Conservation (phyloP, 2,113 vertebrate genomes). For the Corythoichthys haematopterus region DNA sequence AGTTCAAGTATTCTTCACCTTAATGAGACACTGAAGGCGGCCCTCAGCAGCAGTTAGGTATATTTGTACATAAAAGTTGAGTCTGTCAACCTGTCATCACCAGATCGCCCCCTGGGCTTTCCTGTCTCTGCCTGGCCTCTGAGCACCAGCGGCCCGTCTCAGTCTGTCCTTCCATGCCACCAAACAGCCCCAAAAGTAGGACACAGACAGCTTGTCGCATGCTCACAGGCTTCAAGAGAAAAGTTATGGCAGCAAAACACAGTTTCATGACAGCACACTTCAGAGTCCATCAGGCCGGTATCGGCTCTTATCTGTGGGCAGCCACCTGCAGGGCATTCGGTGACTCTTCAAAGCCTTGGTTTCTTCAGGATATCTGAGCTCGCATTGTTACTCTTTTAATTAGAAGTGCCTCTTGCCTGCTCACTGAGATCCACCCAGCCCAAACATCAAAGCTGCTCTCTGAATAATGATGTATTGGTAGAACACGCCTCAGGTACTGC, state of each 20-base stretch:
- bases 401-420: conserved; percentile 57
- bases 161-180: conserved; percentile 62
- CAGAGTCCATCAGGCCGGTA: conserved; percentile 37
- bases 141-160: conserved; percentile 60
- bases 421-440: conserved; percentile 55
- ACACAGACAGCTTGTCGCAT: conserved; percentile 39
- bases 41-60: conserved; percentile 26
- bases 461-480: conserved; percentile 62
- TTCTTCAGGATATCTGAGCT: conserved; percentile 51
- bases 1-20: conserved; percentile 2
- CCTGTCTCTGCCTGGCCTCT: conserved; percentile 54
- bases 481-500: conserved; percentile 63
- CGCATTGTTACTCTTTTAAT: conserved; percentile 67
- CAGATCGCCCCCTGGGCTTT: conserved; percentile 52
- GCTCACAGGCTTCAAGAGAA: conserved; percentile 14
- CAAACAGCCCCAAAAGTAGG: conserved; percentile 63
- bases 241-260: conserved; percentile 36
- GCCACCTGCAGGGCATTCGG: conserved; percentile 58
- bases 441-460: conserved; percentile 64
- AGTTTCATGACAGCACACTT: conserved; percentile 39
- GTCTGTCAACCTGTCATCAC: conserved; percentile 58
- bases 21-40: conserved; percentile 42
- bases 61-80: conserved; percentile 16
- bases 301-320: conserved; percentile 50
- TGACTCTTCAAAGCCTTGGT: conserved; percentile 58